Evolutionary conservation across 2,888 invertebrate species (phyloP).

Genomic region (Ectropis crepuscularia): DNA sequence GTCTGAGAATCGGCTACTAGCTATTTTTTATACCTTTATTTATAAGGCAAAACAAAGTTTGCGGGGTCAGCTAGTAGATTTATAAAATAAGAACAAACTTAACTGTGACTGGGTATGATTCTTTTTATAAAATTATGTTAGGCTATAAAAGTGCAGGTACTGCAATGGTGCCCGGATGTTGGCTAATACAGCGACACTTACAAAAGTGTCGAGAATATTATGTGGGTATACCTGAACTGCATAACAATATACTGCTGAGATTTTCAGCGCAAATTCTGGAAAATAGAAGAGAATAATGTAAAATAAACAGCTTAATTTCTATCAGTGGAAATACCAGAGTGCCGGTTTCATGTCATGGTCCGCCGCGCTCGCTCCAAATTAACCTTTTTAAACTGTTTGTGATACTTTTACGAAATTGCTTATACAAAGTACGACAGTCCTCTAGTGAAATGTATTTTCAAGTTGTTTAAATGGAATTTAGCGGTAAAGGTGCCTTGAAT

Average conservation of each 20-base stretch:
- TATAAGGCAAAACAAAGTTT: no score
- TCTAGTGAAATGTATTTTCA: slow-evolving; percentile 34
- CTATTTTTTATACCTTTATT: no score
- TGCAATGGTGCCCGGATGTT: no score
- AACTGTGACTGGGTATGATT: no score
- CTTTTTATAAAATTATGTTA: no score
- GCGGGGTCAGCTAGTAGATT: no score
- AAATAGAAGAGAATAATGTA: slow-evolving; percentile 19
- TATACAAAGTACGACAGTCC: slow-evolving; percentile 32
- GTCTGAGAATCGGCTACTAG: no score
- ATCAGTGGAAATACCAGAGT: slow-evolving; percentile 35
- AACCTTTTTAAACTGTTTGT: slow-evolving; percentile 44
- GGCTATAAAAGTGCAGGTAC: no score
- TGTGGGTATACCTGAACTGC: background rate
- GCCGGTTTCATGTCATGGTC: slow-evolving; percentile 40
- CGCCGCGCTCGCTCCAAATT: slow-evolving; percentile 40
- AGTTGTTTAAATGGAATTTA: slow-evolving; percentile 31
- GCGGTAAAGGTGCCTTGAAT: slow-evolving; percentile 18
- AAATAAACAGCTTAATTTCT: slow-evolving; percentile 33
- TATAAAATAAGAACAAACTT: no score
- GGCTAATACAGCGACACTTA: no score
- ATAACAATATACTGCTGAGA: background rate
- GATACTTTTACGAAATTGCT: slow-evolving; percentile 37
- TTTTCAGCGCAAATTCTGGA: slow-evolving; percentile 4
- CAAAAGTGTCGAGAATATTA: no score